Conservation (phyloP, 2,888 invertebrate genomes). For the Drosophila cyrtoloma region DNA sequence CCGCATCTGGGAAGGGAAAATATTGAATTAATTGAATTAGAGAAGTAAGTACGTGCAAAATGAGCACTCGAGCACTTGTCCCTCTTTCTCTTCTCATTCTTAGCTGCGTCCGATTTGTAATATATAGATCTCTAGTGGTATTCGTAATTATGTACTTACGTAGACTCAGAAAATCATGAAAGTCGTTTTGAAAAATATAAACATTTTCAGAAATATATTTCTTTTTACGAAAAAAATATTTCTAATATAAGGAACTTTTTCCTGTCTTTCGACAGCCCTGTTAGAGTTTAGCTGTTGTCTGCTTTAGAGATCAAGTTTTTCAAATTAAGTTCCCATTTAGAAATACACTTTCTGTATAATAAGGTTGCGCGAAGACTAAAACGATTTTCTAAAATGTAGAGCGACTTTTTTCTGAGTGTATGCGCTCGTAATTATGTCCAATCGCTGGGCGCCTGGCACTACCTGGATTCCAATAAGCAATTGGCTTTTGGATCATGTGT, state of each 20-base stretch:
- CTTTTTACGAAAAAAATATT: background rate
- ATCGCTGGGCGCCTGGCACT: constrained; percentile 29
- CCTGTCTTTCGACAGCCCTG: background rate
- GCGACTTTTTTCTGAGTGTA: background rate
- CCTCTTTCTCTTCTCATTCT: background rate
- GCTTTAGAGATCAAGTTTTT: background rate
- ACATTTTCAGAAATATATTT: background rate
- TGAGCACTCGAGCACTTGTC: background rate
- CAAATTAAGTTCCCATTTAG: background rate
- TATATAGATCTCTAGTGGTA: constrained; percentile 4
- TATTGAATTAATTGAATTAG: background rate
- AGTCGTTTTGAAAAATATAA: background rate
- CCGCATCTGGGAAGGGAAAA: background rate
- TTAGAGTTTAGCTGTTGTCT: background rate
- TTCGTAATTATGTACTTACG: background rate
- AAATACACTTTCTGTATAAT: background rate
- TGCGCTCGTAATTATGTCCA: constrained; percentile 28
- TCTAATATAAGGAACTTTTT: background rate
- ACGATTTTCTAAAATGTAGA: background rate
- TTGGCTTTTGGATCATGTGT: constrained; percentile 40
- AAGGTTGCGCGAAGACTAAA: too few relatives aligned
- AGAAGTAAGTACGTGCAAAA: background rate
- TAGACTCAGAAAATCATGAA: background rate
- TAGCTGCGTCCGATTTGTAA: background rate
- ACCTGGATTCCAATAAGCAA: constrained; percentile 55